Percentiles rank a stretch among this genome's conserved stretches.
Evolutionary conservation across 2,888 invertebrate species (phyloP).

Genomic region (Heliconius ethilla): DNA sequence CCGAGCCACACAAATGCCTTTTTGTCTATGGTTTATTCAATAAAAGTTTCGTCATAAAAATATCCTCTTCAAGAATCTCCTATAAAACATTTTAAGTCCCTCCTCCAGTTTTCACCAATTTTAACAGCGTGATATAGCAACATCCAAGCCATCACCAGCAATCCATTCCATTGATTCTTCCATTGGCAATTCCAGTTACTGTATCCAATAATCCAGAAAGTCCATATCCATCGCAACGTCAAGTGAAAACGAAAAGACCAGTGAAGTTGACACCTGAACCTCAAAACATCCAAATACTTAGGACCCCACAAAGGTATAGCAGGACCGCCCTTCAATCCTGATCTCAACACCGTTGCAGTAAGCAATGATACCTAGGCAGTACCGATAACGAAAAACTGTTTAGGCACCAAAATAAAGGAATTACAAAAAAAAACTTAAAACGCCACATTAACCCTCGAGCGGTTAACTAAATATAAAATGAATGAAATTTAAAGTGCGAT

Average conservation of each 20-base stretch:
- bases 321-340: background rate
- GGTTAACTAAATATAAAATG: constrained; percentile 27
- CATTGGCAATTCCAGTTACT: background rate
- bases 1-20: background rate
- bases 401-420: constrained; percentile 47
- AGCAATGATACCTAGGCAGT: constrained; percentile 67
- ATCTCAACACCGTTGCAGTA: constrained; percentile 36
- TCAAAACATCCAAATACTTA: constrained; percentile 11
- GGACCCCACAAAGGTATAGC: constrained; percentile 14
- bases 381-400: constrained; percentile 55
- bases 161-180: background rate
- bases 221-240: background rate
- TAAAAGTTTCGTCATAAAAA: background rate
- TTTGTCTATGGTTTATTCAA: background rate
- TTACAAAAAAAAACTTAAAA: constrained; percentile 34
- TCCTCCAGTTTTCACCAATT: background rate
- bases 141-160: background rate
- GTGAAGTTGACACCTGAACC: constrained; percentile 7
- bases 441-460: constrained; percentile 28
- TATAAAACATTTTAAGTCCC: background rate
- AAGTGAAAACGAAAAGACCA: background rate
- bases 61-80: background rate
- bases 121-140: background rate
- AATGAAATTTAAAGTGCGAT: constrained; percentile 64
- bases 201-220: background rate